Conservation (phyloP, 2,113 vertebrate genomes). For the Protobothrops flavoviridis region DNA sequence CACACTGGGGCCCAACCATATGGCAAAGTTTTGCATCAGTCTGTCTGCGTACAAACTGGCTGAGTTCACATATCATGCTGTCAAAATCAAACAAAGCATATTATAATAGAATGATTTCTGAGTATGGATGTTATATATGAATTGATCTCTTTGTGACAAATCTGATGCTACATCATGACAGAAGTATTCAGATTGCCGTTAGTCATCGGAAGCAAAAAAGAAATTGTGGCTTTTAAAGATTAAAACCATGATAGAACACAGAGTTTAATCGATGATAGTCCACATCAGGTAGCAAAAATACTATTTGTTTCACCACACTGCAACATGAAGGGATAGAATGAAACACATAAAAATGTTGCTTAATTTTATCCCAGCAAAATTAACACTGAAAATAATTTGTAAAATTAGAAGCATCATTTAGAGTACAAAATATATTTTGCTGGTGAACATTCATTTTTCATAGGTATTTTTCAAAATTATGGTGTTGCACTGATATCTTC, state of each 20-base stretch:
- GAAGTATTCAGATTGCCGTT: neutral
- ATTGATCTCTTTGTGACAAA: neutral
- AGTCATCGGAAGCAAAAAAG: neutral
- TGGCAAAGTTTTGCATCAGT: neutral
- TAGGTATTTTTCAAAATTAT: conserved; percentile 10
- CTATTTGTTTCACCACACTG: neutral
- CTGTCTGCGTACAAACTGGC: neutral
- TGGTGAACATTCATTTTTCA: conserved; percentile 1
- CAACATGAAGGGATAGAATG: neutral
- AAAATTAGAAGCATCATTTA: conserved; percentile 21
- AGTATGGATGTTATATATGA: neutral
- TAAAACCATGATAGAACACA: neutral
- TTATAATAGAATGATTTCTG: neutral
- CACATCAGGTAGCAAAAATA: neutral
- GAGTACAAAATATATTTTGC: conserved; percentile 15
- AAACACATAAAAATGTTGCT: neutral
- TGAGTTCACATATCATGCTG: neutral
- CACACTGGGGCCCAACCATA: neutral
- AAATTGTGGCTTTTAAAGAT: neutral
- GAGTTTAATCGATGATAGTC: neutral
- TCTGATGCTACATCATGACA: neutral
- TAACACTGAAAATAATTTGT: neutral
- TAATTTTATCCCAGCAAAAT: conserved; percentile 6
- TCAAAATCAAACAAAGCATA: neutral
- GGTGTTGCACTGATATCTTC: neutral